These are phyloP conservation scores for Anas platyrhynchos DNA, from an alignment of 2,113 vertebrate species.

Conservation along the genomic window DNA sequence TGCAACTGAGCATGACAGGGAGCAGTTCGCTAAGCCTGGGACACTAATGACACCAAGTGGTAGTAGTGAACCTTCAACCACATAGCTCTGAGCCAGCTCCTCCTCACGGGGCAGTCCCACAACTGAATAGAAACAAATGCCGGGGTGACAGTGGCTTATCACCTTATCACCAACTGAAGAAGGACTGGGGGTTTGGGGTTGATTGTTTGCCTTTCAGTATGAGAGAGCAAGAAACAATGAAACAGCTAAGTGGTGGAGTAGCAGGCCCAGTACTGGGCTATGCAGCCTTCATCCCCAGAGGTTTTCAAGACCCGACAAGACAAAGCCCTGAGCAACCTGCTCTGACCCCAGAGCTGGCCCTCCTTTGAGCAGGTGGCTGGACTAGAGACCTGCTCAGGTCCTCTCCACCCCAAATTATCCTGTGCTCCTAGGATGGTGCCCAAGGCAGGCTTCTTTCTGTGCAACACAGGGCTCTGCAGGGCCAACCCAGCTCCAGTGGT, in stretches of 20 bases:
- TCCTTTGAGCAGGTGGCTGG: neutral
- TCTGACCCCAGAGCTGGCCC: neutral
- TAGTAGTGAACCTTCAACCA: neutral
- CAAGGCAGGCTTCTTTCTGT: neutral
- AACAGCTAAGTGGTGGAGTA: neutral
- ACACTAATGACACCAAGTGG: conserved; percentile 45
- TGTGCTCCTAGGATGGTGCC: neutral
- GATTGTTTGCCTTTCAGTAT: too few relatives aligned
- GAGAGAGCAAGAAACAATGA: too few relatives aligned
- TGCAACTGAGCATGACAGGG: neutral
- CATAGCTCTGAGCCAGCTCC: neutral
- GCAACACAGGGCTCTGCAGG: rapidly evolving
- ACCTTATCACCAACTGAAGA: too few relatives aligned
- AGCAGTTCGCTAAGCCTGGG: neutral
- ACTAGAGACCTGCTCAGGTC: neutral
- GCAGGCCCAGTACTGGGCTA: neutral
- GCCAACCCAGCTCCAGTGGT: rapidly evolving
- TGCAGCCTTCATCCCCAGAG: neutral
- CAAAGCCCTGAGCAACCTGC: neutral
- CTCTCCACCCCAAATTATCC: neutral
- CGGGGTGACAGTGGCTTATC: neutral
- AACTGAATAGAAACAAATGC: neutral
- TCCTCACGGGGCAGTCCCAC: neutral
- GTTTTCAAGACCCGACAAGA: neutral
- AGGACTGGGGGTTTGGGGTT: too few relatives aligned